phyloP scores from a whole-genome alignment of 2,113 vertebrate genomes.

The Ovis canadensis region DNA sequence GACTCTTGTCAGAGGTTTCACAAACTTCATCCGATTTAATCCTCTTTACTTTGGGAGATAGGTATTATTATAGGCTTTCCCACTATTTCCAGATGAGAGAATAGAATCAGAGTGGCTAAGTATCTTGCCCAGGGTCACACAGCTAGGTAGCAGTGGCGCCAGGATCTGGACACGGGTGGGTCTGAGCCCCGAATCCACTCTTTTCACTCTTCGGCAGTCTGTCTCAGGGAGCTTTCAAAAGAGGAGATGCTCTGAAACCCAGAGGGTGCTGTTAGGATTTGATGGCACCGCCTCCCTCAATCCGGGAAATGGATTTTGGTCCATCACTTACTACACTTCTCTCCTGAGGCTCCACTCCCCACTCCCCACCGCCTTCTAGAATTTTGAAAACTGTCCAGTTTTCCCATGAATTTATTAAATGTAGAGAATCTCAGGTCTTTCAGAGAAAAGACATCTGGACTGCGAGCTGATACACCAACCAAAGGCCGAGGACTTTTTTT shows the following conservation, averaged over 20 bases:
- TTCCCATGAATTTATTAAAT: neutral
- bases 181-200: neutral
- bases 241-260: accelerated
- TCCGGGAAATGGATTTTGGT: neutral
- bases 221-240: neutral
- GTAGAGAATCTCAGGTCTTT: neutral
- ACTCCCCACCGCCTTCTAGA: neutral
- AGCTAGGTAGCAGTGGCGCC: neutral
- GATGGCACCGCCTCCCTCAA: neutral
- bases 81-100: neutral
- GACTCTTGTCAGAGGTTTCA: neutral
- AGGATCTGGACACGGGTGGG: neutral
- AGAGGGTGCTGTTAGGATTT: accelerated
- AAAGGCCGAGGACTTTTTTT: accelerated
- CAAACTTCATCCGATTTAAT: slow-evolving; percentile 8
- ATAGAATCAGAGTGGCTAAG: neutral
- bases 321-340: neutral
- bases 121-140: neutral
- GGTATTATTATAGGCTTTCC: no score
- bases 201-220: neutral
- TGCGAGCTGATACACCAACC: neutral
- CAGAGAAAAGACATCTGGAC: neutral
- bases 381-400: neutral
- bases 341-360: neutral
- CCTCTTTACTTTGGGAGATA: neutral